phyloP scores from a whole-genome alignment of 2,797 vertebrate genomes.

The Enteromius paludinosus region DNA sequence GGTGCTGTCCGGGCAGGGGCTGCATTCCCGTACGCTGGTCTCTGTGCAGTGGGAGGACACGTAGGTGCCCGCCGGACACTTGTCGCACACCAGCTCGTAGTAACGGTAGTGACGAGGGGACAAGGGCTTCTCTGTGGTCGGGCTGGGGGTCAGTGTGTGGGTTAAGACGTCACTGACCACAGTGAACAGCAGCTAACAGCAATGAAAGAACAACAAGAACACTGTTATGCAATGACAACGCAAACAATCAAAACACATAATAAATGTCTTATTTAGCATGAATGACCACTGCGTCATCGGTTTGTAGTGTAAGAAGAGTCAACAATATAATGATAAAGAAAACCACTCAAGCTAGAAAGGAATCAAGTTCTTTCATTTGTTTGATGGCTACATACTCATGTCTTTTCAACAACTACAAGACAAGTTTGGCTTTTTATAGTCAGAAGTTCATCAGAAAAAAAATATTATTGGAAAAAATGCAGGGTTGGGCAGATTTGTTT shows the following conservation, averaged over 20 bases:
- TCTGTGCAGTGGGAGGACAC: conserved; percentile 89
- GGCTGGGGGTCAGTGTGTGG: conserved; percentile 74
- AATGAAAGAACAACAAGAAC: conserved; percentile 52
- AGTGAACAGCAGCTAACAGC: conserved; percentile 80
- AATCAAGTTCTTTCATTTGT: neutral
- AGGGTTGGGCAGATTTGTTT: too few relatives aligned
- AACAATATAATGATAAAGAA: neutral
- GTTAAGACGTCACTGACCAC: conserved; percentile 76
- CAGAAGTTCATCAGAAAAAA: too few relatives aligned
- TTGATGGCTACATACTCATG: neutral
- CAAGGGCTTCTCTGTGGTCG: conserved; percentile 73
- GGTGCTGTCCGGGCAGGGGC: conserved; percentile 82
- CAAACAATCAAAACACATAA: neutral
- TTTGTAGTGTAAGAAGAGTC: neutral
- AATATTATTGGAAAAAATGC: too few relatives aligned
- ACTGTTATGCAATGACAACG: conserved; percentile 17
- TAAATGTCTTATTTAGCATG: conserved; percentile 20
- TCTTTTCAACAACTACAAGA: neutral
- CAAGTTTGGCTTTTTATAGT: neutral
- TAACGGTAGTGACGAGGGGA: conserved; percentile 85
- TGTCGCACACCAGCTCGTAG: conserved; percentile 86
- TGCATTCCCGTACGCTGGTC: conserved; percentile 86
- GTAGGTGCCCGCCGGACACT: conserved; percentile 93
- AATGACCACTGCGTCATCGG: neutral
- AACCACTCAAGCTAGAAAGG: neutral